Conservation (phyloP, 2,888 invertebrate species). For the Drosophila nr. medialis region DNA sequence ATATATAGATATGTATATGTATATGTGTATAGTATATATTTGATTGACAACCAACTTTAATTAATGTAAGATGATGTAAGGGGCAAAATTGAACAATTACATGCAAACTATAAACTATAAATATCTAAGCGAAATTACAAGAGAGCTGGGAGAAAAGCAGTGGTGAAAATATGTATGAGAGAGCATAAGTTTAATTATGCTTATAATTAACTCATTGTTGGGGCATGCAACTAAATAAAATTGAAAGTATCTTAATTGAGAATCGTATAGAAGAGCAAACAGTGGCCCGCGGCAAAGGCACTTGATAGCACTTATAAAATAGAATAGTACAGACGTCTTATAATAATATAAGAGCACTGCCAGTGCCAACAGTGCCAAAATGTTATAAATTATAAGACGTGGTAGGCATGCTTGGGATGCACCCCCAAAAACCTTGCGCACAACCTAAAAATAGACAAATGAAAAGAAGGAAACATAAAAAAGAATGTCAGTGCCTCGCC, state of each 20-base stretch:
- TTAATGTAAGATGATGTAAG: constrained; percentile 11
- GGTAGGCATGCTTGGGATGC: constrained; percentile 2
- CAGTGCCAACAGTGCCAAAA: neutral
- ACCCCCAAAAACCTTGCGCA: constrained; percentile 1
- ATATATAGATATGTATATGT: neutral
- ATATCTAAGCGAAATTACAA: constrained; percentile 11
- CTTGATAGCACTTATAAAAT: neutral
- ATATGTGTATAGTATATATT: neutral
- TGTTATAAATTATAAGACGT: constrained; percentile 2
- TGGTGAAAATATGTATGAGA: neutral
- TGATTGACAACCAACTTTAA: neutral
- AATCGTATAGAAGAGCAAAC: neutral
- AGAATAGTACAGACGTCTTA: too few species aligned
- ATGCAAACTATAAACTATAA: constrained; percentile 37
- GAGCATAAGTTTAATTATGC: neutral
- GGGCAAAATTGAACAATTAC: neutral
- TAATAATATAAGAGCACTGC: neutral
- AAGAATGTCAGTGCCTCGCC: constrained; percentile 1
- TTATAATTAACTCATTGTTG: neutral
- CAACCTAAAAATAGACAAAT: constrained; percentile 9
- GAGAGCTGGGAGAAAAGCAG: neutral
- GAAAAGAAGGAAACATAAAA: constrained; percentile 5
- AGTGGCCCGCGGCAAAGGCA: neutral
- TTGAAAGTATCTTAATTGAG: neutral
- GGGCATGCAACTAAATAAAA: neutral